Conservation (phyloP, 2,113 vertebrate genomes). For the Amazona vittata region DNA sequence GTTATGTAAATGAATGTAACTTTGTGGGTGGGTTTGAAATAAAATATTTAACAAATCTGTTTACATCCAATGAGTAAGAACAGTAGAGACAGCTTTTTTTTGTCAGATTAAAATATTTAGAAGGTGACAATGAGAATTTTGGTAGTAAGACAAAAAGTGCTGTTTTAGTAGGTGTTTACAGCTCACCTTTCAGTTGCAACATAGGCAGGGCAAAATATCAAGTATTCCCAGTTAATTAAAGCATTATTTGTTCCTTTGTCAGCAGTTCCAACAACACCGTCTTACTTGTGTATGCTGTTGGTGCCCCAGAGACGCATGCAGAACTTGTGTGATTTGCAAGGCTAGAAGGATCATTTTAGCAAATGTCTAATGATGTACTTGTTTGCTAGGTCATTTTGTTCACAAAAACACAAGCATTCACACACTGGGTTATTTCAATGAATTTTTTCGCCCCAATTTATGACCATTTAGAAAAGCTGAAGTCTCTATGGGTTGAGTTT, state of each 20-base stretch:
- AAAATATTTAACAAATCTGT: constrained; percentile 63
- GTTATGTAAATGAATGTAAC: constrained; percentile 60
- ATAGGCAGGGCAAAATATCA: not conserved
- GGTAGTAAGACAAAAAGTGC: not conserved
- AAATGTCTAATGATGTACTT: not conserved
- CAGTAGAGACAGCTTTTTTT: constrained; percentile 6
- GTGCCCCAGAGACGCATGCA: not conserved
- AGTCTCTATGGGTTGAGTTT: not conserved
- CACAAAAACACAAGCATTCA: not conserved
- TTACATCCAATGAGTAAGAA: constrained; percentile 24
- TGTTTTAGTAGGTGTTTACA: not conserved
- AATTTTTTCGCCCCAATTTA: not conserved
- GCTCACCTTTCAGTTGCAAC: not conserved
- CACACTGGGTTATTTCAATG: not conserved
- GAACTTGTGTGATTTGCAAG: not conserved
- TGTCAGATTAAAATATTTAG: constrained; percentile 47
- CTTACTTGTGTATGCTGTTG: not conserved
- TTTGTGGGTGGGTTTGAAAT: constrained; percentile 55
- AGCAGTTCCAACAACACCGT: not conserved
- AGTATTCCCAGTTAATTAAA: not conserved
- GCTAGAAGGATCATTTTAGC: not conserved
- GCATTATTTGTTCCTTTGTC: not conserved
- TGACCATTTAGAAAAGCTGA: not conserved
- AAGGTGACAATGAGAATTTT: constrained; percentile 1
- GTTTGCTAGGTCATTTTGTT: constrained; percentile 17